Percentiles rank a stretch among this genome's conserved stretches.
Evolutionary conservation across 2,113 vertebrate genomes (phyloP).

Genomic region (Acinonyx jubatus): DNA sequence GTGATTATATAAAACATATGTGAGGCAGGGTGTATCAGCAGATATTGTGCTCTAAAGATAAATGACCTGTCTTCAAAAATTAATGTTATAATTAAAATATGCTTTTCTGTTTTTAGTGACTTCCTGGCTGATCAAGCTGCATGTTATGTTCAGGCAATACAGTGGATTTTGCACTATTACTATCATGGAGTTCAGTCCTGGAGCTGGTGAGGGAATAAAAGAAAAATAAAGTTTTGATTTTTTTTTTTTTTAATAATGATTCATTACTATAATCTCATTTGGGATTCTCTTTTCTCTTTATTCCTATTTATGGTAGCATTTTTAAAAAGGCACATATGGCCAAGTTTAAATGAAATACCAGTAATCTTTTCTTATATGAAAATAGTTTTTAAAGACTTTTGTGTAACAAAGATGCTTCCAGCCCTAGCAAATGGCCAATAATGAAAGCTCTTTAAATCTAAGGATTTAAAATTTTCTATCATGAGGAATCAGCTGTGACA

Average conservation of each 20-base stretch:
- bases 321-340: background rate
- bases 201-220: conserved; percentile 89
- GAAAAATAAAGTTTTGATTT: background rate
- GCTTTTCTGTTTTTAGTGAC: conserved; percentile 87
- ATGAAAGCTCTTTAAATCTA: conserved; percentile 22
- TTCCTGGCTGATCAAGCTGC: conserved; percentile 95
- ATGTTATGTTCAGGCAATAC: conserved; percentile 97
- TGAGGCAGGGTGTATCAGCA: background rate
- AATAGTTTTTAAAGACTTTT: conserved; percentile 21
- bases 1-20: background rate
- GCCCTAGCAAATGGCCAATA: background rate
- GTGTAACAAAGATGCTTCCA: background rate
- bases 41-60: background rate
- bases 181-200: conserved; percentile 99
- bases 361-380: background rate
- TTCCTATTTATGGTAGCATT: conserved; percentile 21
- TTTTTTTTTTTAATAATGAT: background rate
- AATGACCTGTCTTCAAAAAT: background rate
- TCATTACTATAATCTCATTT: background rate
- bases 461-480: conserved; percentile 15
- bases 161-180: conserved; percentile 99
- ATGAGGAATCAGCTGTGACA: background rate
- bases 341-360: conserved; percentile 35
- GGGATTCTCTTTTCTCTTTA: conserved; percentile 6
- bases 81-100: conserved; percentile 34